Conservation (phyloP, 2,888 invertebrate genomes). For the Pyrgus malvae region DNA sequence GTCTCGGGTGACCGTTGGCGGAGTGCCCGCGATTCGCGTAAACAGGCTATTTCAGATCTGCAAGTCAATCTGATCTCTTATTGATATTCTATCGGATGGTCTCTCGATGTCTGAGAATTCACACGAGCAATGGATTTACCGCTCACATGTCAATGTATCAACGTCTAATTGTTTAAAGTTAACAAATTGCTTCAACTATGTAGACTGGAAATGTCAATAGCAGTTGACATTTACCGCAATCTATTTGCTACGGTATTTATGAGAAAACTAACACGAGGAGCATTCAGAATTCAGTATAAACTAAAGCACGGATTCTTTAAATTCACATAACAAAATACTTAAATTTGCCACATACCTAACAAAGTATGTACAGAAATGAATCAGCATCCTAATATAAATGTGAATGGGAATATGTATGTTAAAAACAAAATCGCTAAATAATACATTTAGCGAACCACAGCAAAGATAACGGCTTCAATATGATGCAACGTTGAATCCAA, state of each 20-base stretch:
- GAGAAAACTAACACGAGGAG: too few species aligned
- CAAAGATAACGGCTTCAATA: slow-evolving; percentile 28
- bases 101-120: slow-evolving; percentile 17
- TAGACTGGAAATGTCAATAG: slow-evolving; percentile 5
- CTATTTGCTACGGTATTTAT: background rate
- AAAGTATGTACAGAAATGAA: background rate
- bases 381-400: background rate
- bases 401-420: background rate
- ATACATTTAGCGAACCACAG: slow-evolving; percentile 7
- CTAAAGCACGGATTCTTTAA: too few species aligned
- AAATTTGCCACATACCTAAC: too few species aligned
- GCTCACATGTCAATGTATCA: slow-evolving; percentile 10
- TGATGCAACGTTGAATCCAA: slow-evolving; percentile 39
- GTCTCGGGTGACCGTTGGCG: slow-evolving; percentile 74
- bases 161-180: slow-evolving; percentile 10
- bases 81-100: slow-evolving; percentile 41
- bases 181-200: slow-evolving; percentile 8
- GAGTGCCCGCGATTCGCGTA: slow-evolving; percentile 69
- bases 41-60: slow-evolving; percentile 78
- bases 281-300: too few species aligned
- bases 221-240: slow-evolving; percentile 5
- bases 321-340: too few species aligned
- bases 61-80: slow-evolving; percentile 60
- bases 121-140: slow-evolving; percentile 3
- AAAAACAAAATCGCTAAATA: background rate